These are phyloP conservation scores for Hippolais icterina DNA, from an alignment of 2,113 vertebrate genomes.

Conservation along the genomic window DNA sequence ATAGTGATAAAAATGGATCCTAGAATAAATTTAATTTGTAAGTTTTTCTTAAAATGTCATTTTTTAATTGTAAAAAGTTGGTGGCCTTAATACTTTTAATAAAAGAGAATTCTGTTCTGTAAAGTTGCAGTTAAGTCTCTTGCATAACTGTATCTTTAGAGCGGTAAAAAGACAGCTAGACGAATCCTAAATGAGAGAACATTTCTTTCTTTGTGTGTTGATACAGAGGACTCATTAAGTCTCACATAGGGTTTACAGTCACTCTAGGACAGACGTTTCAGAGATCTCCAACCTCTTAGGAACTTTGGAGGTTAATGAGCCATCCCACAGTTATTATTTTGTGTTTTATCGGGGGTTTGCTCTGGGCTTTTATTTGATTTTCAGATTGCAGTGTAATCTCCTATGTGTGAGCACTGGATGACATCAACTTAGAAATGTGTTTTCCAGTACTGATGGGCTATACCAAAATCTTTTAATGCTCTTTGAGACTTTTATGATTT, in stretches of 20 bases:
- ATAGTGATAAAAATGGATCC: background rate
- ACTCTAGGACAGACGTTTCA: conserved; percentile 12
- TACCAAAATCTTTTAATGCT: background rate
- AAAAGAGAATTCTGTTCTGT: background rate
- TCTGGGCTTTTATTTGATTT: conserved; percentile 47
- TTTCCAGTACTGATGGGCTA: background rate
- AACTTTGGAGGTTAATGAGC: conserved; percentile 50
- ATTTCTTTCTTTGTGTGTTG: background rate
- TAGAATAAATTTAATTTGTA: background rate
- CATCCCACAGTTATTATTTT: conserved; percentile 25
- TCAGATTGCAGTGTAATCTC: background rate
- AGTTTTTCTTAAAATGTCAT: background rate
- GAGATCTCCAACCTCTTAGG: background rate
- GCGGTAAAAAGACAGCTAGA: background rate
- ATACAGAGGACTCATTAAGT: conserved; percentile 38
- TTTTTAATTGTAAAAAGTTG: background rate
- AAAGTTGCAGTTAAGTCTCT: background rate
- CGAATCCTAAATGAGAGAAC: background rate
- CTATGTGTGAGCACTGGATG: background rate
- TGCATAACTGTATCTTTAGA: background rate
- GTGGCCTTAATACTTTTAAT: background rate
- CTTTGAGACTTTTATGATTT: background rate
- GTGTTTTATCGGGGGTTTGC: background rate
- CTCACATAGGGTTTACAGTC: background rate
- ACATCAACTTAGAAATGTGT: background rate